Conservation (phyloP, 2,888 invertebrate genomes). For the Philonicus albiceps region DNA sequence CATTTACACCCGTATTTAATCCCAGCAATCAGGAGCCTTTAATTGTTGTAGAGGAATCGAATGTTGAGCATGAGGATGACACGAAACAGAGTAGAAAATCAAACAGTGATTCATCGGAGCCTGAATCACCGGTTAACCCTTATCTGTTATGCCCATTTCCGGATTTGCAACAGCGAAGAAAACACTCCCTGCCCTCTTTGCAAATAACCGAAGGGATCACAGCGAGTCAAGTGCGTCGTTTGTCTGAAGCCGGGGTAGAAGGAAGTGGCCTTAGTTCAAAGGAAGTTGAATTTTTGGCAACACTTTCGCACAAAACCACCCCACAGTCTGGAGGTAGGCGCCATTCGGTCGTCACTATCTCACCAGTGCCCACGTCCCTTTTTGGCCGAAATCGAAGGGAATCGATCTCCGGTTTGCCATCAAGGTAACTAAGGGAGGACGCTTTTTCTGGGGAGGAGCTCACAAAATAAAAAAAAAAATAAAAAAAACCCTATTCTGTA, state of each 20-base stretch:
- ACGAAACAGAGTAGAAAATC: conserved; percentile 63
- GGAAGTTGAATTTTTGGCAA: conserved; percentile 86
- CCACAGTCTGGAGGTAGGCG: conserved; percentile 78
- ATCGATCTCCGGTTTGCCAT: conserved; percentile 80
- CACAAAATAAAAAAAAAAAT: too few relatives aligned
- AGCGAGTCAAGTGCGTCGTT: conserved; percentile 83
- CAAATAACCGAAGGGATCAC: conserved; percentile 86
- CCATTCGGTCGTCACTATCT: conserved; percentile 87
- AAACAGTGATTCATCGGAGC: conserved; percentile 70
- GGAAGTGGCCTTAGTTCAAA: conserved; percentile 75
- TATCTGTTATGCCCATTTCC: conserved; percentile 83
- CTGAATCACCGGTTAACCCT: conserved; percentile 82
- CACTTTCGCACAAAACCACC: conserved; percentile 75
- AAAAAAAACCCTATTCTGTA: neutral
- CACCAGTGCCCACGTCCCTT: conserved; percentile 79
- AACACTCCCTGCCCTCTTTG: conserved; percentile 84
- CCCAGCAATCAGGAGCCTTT: conserved; percentile 74
- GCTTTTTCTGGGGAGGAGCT: neutral
- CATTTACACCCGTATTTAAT: conserved; percentile 70
- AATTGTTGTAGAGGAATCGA: conserved; percentile 83
- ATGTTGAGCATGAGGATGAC: conserved; percentile 72
- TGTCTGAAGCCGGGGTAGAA: conserved; percentile 81
- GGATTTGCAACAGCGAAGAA: conserved; percentile 76
- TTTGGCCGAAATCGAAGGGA: conserved; percentile 83
- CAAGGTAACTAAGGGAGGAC: conserved; percentile 55